These are phyloP conservation scores for Stictocephala bisonia DNA, from an alignment of 2,888 invertebrate genomes.

Conservation along the genomic window DNA sequence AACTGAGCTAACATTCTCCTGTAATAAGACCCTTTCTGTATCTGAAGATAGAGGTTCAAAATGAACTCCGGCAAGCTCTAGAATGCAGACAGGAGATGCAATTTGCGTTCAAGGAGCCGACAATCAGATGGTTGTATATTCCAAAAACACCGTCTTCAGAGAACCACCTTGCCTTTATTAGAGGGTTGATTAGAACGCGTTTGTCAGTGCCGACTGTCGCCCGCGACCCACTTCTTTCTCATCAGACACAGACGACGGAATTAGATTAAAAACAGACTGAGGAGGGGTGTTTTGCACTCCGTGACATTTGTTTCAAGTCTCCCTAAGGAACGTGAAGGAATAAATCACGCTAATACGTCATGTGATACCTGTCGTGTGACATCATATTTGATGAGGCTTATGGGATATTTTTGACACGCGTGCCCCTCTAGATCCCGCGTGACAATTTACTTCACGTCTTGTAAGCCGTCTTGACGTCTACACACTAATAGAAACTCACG, in stretches of 20 bases:
- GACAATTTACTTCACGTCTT: constrained; percentile 32
- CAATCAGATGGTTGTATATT: constrained; percentile 38
- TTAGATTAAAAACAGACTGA: constrained; percentile 27
- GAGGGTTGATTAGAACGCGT: constrained; percentile 26
- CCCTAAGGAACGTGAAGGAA: no score
- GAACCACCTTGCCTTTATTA: constrained; percentile 20
- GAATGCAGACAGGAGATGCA: background rate
- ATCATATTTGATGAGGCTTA: constrained; percentile 2
- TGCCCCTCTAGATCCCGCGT: background rate
- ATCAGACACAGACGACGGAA: background rate
- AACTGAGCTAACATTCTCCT: no score
- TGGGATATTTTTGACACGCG: constrained; percentile 19
- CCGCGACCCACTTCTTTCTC: constrained; percentile 14
- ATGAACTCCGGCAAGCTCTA: no score
- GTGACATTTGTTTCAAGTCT: no score
- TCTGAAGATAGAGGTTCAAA: no score
- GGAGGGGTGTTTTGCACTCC: constrained; percentile 17
- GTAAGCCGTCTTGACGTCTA: constrained; percentile 2
- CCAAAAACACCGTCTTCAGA: constrained; percentile 21
- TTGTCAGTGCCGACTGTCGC: background rate
- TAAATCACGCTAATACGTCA: constrained; percentile 11
- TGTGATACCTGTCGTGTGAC: background rate
- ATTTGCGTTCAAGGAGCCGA: constrained; percentile 1
- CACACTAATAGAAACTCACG: background rate
- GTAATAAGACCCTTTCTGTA: no score